phyloP scores from a whole-genome alignment of 2,797 vertebrate species.

The Botia kubotai region DNA sequence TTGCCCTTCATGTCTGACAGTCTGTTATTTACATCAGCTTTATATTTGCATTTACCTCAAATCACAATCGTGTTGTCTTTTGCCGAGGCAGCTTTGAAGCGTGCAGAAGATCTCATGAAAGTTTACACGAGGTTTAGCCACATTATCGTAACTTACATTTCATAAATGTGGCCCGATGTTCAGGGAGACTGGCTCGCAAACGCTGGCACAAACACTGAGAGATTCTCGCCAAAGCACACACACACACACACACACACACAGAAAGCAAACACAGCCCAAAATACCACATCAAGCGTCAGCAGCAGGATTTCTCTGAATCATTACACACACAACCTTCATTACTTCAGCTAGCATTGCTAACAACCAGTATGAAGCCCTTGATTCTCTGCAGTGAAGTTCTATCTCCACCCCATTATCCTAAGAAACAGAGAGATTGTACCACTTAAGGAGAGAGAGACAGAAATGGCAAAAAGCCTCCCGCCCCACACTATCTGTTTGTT shows the following conservation, averaged over 20 bases:
- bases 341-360: slow-evolving; percentile 58
- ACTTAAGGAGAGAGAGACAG: slow-evolving; percentile 19
- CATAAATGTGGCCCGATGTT: slow-evolving; percentile 11
- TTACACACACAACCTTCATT: slow-evolving; percentile 62
- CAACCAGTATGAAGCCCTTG: slow-evolving; percentile 30
- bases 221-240: slow-evolving; percentile 11
- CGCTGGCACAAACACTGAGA: not conserved
- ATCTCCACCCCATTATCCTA: not conserved
- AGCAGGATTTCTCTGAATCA: slow-evolving; percentile 50
- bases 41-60: not conserved
- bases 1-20: not conserved
- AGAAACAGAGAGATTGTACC: slow-evolving; percentile 21
- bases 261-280: slow-evolving; percentile 14
- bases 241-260: not conserved
- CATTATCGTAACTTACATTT: slow-evolving; percentile 4
- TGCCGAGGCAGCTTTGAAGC: not conserved
- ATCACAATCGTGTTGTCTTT: not conserved
- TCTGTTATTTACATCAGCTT: not conserved
- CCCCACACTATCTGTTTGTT: slow-evolving; percentile 20
- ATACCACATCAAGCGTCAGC: slow-evolving; percentile 18
- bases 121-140: not conserved
- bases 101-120: not conserved
- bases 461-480: slow-evolving; percentile 2
- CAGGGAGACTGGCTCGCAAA: slow-evolving; percentile 22
- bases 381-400: slow-evolving; percentile 6